Evolutionary conservation across 2,113 vertebrate genomes (phyloP).

Genomic region (Malurus cyaneus): DNA sequence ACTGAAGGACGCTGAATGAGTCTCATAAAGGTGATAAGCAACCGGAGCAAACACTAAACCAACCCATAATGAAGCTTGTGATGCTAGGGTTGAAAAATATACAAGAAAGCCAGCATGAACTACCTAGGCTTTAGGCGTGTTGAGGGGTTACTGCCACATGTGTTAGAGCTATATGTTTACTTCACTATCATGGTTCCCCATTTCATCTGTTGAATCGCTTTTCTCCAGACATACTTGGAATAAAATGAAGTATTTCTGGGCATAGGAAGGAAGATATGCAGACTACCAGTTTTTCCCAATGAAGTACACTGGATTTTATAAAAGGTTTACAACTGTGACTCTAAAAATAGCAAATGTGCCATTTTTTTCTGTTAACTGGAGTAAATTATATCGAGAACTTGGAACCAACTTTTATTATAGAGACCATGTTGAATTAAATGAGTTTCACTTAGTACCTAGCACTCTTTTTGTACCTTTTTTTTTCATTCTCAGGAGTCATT

Average conservation of each 20-base stretch:
- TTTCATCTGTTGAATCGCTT: neutral
- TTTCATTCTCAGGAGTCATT: neutral
- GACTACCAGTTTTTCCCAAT: neutral
- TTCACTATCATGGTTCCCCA: neutral
- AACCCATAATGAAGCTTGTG: neutral
- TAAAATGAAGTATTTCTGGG: neutral
- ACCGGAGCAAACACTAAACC: neutral
- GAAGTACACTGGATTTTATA: neutral
- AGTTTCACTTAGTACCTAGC: neutral
- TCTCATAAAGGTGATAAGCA: neutral
- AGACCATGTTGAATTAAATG: neutral
- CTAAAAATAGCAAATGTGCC: neutral
- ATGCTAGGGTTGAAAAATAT: neutral
- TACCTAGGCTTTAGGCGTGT: neutral
- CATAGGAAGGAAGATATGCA: neutral
- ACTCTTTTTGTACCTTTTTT: neutral
- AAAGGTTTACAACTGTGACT: neutral
- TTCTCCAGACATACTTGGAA: neutral
- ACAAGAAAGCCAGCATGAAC: neutral
- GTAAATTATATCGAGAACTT: neutral
- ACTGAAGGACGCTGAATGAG: neutral
- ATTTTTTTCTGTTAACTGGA: neutral
- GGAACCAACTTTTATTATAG: neutral
- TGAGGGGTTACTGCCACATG: neutral
- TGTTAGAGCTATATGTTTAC: neutral